Evolutionary conservation across 2,888 invertebrate genomes (phyloP).

Genomic region (Spicauda simplicius): DNA sequence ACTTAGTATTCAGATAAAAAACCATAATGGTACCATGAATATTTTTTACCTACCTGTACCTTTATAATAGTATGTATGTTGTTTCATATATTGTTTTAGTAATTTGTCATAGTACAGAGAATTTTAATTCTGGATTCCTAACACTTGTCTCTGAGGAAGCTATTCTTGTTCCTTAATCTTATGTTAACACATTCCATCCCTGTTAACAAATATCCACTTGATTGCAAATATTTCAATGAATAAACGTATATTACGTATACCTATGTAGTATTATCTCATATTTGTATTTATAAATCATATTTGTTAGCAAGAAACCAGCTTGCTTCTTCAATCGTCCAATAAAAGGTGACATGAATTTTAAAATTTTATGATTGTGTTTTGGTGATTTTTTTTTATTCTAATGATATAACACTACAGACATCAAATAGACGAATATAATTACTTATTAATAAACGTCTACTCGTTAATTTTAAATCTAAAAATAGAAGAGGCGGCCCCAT

Average conservation of each 20-base stretch:
- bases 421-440: constrained; percentile 69
- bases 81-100: background rate
- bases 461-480: constrained; percentile 56
- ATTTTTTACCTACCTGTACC: background rate
- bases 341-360: too few species aligned
- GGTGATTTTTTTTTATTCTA: constrained; percentile 36
- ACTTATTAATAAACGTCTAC: constrained; percentile 57
- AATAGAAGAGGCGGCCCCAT: constrained; percentile 80
- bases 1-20: constrained; percentile 4
- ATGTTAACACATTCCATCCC: too few species aligned
- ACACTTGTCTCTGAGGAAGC: too few species aligned
- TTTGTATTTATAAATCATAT: background rate
- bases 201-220: too few species aligned
- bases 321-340: constrained; percentile 12
- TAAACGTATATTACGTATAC: too few species aligned
- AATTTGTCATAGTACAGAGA: background rate
- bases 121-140: too few species aligned
- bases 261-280: too few species aligned
- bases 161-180: too few species aligned
- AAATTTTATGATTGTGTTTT: background rate
- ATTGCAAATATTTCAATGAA: too few species aligned
- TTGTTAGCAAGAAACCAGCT: constrained; percentile 36
- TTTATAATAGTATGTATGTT: too few species aligned
- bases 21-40: background rate
- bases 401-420: constrained; percentile 59